Conservation (phyloP, 1,140 invertebrate species). For the Helicoverpa armigera region DNA sequence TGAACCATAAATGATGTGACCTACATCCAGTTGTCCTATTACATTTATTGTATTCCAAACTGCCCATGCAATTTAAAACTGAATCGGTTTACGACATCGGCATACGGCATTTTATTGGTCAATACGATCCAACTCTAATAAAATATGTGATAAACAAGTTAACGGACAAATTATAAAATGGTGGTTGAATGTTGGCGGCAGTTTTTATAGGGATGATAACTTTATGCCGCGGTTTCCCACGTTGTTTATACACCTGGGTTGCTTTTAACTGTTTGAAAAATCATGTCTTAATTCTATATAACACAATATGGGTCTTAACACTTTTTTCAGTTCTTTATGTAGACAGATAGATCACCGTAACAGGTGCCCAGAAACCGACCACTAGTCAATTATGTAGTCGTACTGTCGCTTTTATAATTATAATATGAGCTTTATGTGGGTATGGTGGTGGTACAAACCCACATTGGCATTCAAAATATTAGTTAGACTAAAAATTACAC, state of each 20-base stretch:
- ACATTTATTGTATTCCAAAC: conserved; percentile 5
- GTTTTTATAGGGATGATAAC: neutral
- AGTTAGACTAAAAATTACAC: conserved; percentile 1
- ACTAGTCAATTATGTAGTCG: too few species aligned
- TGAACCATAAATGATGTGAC: conserved; percentile 19
- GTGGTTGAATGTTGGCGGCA: neutral
- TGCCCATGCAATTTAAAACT: conserved; percentile 45
- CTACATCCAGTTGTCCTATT: conserved; percentile 13
- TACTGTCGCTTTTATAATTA: too few species aligned
- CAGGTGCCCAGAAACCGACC: too few species aligned
- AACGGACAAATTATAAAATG: conserved; percentile 39
- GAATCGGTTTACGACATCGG: conserved; percentile 27
- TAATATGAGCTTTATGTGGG: too few species aligned
- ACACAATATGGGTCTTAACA: too few species aligned
- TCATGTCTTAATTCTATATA: too few species aligned
- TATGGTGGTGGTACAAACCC: too few species aligned
- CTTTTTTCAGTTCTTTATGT: too few species aligned
- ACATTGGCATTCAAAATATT: neutral
- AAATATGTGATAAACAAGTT: conserved; percentile 46
- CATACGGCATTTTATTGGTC: conserved; percentile 27
- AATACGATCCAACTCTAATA: conserved; percentile 38
- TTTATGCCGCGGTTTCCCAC: neutral
- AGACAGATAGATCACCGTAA: too few species aligned
- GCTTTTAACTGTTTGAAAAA: too few species aligned
- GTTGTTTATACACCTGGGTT: too few species aligned